These are phyloP conservation scores for Siniperca knerii DNA, from an alignment of 2,113 vertebrate species.

Conservation along the genomic window DNA sequence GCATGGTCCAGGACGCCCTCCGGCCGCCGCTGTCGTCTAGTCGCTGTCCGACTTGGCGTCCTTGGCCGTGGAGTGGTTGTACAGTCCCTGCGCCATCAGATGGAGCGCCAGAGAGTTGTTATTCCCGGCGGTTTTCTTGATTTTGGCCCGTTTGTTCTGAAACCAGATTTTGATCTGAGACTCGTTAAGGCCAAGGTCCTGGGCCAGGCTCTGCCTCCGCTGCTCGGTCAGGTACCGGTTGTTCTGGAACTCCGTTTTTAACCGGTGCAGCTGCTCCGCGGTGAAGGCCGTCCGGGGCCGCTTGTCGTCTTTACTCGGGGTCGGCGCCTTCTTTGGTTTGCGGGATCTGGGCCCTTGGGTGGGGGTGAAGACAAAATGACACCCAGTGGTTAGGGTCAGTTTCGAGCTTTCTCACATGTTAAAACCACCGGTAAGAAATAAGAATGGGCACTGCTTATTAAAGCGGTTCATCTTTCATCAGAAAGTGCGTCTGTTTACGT, in stretches of 20 bases:
- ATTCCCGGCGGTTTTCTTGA: slow-evolving; percentile 89
- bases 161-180: slow-evolving; percentile 97
- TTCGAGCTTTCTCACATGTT: background rate
- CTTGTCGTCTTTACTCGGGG: slow-evolving; percentile 87
- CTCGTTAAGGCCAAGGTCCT: slow-evolving; percentile 91
- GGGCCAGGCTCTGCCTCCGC: slow-evolving; percentile 88
- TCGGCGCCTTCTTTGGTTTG: slow-evolving; percentile 86
- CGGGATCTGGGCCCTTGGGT: slow-evolving; percentile 92
- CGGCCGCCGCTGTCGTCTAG: slow-evolving; percentile 57
- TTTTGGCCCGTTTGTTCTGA: slow-evolving; percentile 94
- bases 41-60: slow-evolving; percentile 94
- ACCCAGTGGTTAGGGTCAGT: background rate
- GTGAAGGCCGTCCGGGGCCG: slow-evolving; percentile 93
- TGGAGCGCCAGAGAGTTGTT: slow-evolving; percentile 90
- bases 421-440: background rate
- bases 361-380: background rate
- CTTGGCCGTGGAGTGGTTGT: slow-evolving; percentile 90
- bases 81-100: slow-evolving; percentile 92
- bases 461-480: no score
- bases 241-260: slow-evolving; percentile 91
- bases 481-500: no score
- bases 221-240: slow-evolving; percentile 93
- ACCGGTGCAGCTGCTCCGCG: slow-evolving; percentile 89
- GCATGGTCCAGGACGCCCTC: slow-evolving; percentile 78
- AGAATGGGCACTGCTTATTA: no score